These are phyloP conservation scores for Melinaea marsaeus DNA, from an alignment of 2,888 invertebrate species.

Conservation along the genomic window DNA sequence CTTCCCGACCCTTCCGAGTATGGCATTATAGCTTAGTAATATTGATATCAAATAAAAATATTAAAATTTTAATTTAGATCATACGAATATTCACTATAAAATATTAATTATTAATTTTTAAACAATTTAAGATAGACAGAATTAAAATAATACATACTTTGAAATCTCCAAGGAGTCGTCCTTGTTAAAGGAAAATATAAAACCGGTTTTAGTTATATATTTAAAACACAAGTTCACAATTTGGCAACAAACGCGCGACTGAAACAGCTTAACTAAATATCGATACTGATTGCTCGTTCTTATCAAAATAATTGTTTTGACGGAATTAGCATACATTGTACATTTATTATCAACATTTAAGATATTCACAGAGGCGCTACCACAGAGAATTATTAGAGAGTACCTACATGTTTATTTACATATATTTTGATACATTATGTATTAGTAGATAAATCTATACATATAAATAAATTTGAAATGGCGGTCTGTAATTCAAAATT, in stretches of 20 bases:
- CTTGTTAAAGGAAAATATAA: slow-evolving; percentile 36
- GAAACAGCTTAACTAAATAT: slow-evolving; percentile 14
- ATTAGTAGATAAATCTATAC: too few relatives aligned
- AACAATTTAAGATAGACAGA: too few relatives aligned
- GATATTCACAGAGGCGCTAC: neutral
- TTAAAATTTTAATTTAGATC: slow-evolving; percentile 40
- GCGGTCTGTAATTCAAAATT: too few relatives aligned
- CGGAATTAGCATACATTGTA: slow-evolving; percentile 10
- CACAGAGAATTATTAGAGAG: too few relatives aligned
- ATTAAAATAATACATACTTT: too few relatives aligned
- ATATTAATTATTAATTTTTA: slow-evolving; percentile 29
- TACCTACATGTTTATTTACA: too few relatives aligned
- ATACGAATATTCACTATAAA: slow-evolving; percentile 7
- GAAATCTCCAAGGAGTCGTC: too few relatives aligned
- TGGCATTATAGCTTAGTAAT: slow-evolving; percentile 49
- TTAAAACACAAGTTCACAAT: slow-evolving; percentile 25
- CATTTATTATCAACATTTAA: slow-evolving; percentile 3
- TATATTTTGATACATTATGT: too few relatives aligned
- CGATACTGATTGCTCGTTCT: slow-evolving; percentile 9
- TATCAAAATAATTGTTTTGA: slow-evolving; percentile 23
- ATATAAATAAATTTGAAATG: too few relatives aligned
- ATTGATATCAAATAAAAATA: slow-evolving; percentile 48
- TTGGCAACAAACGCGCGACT: slow-evolving; percentile 28
- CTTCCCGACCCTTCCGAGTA: slow-evolving; percentile 54
- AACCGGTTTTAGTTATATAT: neutral